Base-by-base conservation (phyloP, 2,797 vertebrate species). In the Pagetopsis macropterus region DNA sequence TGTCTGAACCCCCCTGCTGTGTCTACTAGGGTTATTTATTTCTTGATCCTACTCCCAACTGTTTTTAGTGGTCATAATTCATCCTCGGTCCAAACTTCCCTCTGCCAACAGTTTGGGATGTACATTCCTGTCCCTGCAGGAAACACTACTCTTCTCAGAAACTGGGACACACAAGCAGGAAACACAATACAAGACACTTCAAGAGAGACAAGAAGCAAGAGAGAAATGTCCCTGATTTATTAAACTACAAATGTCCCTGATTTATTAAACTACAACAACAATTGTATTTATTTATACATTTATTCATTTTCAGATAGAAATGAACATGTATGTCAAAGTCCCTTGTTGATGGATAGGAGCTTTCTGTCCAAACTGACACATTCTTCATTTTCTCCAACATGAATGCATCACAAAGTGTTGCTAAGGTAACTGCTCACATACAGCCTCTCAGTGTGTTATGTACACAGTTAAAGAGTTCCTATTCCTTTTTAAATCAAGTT, bases 91-190 rank as follows among this genome's bases (percentile, higher is more conserved):
- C 46, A 51, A 57, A 59, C 43, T 44, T 78, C 21, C 56, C 46
- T 7, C 31, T 59, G 14, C 31, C 27, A 19, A 31, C 31, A 37
- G 61, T 33, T 65, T 57, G 31, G 19, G 17, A 65, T 60, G 15
- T 59, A 72, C 60, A 70, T 70, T 70, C 50, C 43, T 70, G 37
- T 72, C 31, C 13, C 41, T 64, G 61, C 57, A 49, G 63, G 65
- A 82, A 78, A 65, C 52, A 50, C 50, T 56, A n/a, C 1, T 50
- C 45, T 59, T 76, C 54, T 64, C 44, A 72, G 54, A 71, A 33
- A 69, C 4, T 19, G 17, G 11, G 23, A 62, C 23, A 44, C 19
- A 37, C 55, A 72, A 61, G 56, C 52, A 63, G 55, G 68, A 81
- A 70, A 54, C 21, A 12, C 44, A 37, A 56, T 16, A 65, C 41